Conservation (phyloP, 2,113 vertebrate species). For the Pleuronectes platessa region DNA sequence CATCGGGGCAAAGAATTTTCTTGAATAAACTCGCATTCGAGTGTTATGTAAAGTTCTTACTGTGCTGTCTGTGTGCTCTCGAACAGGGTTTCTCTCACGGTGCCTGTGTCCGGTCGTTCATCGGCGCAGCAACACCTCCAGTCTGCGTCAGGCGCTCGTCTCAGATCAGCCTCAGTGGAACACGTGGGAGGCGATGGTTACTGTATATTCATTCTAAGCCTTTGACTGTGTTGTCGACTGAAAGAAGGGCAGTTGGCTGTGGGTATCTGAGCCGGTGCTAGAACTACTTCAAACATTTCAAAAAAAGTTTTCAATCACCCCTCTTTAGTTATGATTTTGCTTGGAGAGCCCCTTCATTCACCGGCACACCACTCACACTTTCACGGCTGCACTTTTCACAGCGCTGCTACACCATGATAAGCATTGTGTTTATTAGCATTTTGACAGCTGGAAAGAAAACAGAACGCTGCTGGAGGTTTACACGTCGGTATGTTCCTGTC, state of each 20-base stretch:
- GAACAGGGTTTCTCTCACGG: conserved; percentile 37
- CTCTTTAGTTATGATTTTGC: conserved; percentile 58
- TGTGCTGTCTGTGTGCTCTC: conserved; percentile 16
- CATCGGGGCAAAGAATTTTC: conserved; percentile 7
- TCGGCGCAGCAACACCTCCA: conserved; percentile 40
- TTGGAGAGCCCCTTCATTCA: conserved; percentile 58
- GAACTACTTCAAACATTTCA: conserved; percentile 40
- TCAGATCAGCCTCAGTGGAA: conserved; percentile 55
- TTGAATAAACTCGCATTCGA: conserved; percentile 43
- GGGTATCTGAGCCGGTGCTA: background rate
- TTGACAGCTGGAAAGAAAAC: conserved; percentile 39
- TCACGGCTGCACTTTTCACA: background rate
- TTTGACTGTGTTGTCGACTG: conserved; percentile 48
- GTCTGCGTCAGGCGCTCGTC: conserved; percentile 39
- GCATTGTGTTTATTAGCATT: conserved; percentile 19
- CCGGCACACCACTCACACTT: background rate
- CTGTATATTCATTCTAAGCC: conserved; percentile 65
- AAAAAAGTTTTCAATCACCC: conserved; percentile 43
- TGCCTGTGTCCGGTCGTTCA: conserved; percentile 52
- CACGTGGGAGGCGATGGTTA: conserved; percentile 62
- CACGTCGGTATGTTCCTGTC: conserved; percentile 41
- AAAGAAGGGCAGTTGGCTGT: conserved; percentile 45
- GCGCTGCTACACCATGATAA: background rate
- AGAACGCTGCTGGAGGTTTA: background rate
- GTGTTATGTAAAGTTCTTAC: conserved; percentile 50